phyloP scores from a whole-genome alignment of 2,113 vertebrate genomes.

The Axis porcinus region DNA sequence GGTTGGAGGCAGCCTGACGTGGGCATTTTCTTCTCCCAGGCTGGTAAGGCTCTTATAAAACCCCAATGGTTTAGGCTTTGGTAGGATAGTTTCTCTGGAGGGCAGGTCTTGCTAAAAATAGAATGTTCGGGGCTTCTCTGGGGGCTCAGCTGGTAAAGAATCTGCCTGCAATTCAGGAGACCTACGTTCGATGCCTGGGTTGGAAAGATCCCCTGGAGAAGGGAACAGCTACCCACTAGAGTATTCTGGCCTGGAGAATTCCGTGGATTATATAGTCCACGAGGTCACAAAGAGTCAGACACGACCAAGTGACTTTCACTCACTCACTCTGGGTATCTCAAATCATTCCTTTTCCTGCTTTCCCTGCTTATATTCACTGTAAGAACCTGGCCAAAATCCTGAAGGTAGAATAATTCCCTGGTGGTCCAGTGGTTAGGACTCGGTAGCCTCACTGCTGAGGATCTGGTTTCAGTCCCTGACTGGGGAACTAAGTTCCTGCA shows the following conservation, averaged over 20 bases:
- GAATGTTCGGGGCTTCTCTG: not conserved
- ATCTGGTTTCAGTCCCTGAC: not conserved
- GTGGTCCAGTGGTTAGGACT: not conserved
- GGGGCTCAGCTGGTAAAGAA: no score
- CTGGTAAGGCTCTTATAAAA: not conserved
- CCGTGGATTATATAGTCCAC: not conserved
- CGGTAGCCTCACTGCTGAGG: not conserved
- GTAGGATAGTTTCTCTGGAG: not conserved
- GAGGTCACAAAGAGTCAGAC: not conserved
- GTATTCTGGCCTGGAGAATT: not conserved
- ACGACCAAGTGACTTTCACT: not conserved
- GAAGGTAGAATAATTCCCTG: not conserved
- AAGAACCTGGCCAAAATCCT: not conserved
- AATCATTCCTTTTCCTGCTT: not conserved
- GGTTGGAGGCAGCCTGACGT: not conserved
- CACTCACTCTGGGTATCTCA: not conserved
- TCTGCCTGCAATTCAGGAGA: not conserved
- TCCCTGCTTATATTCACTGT: not conserved
- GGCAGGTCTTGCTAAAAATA: not conserved
- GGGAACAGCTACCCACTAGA: not conserved
- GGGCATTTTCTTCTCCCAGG: not conserved
- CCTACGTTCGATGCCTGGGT: not conserved
- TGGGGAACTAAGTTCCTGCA: not conserved
- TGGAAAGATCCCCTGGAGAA: not conserved
- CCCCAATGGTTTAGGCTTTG: not conserved